These are phyloP conservation scores for Geothlypis trichas DNA, from an alignment of 2,113 vertebrate species.

Conservation along the genomic window DNA sequence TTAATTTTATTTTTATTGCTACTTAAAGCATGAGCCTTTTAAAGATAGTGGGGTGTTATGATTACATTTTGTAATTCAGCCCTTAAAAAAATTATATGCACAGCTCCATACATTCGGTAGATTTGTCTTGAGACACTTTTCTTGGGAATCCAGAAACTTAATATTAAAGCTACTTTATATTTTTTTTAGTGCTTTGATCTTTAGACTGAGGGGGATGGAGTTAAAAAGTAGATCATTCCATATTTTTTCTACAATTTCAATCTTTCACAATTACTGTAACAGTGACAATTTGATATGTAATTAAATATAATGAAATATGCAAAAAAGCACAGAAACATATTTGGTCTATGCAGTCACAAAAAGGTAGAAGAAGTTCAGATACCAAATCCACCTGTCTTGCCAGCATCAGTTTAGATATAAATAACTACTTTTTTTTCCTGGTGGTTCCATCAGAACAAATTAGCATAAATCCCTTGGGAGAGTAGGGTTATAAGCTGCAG, in stretches of 20 bases:
- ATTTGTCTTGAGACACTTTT: neutral
- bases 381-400: neutral
- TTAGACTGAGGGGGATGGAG: neutral
- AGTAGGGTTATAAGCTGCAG: neutral
- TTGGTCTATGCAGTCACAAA: neutral
- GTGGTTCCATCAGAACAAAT: conserved; percentile 13
- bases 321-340: neutral
- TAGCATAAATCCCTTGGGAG: neutral
- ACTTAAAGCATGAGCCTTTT: neutral
- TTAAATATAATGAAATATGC: neutral
- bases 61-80: neutral
- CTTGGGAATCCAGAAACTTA: neutral
- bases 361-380: neutral
- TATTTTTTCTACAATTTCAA: neutral
- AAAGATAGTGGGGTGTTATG: neutral
- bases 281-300: neutral
- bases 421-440: neutral
- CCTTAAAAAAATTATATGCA: neutral
- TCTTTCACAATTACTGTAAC: neutral
- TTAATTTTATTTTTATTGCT: neutral
- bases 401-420: neutral
- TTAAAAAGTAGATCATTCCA: neutral
- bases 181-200: neutral
- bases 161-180: neutral
- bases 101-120: neutral